Evolutionary conservation across 2,113 vertebrate species (phyloP), one percentile per base, ranked within the genome.

Genomic region (Pseudopodoces humilis): DNA sequence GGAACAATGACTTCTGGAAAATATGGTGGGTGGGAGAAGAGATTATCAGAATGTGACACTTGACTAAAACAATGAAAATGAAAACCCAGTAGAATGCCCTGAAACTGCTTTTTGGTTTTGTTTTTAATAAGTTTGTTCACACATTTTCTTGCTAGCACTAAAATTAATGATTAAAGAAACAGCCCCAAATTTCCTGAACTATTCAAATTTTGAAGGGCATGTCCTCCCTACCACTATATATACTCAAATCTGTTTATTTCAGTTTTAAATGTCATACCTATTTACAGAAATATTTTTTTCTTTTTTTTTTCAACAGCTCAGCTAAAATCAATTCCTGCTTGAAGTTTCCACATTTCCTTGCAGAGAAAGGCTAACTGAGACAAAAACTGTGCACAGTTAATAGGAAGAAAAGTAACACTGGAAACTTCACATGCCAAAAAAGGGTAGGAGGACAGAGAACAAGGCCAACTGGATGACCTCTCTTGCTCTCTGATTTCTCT

Each of bases 1-100:
- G 60, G 14, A 95, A 78, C 64, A 75, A 68, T 41, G 50, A 67
- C 43, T 88, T 86, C 92, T 88, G 77, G 44, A 95, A 95, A 96
- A 81, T 41, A 71, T 0, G 20, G 68, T 68, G 52, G 56, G 83
- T 60, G n/a, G 83, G 71, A 88, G n/a, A 88, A 90, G 30, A 86
- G 68, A 64, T 71, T 63, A 83, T 56, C 64, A 92, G 47, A 86
- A 86, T 49, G 5, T 71, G 25, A 64, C 67, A 52, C 64, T 90
- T 81, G 44, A 86, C 60, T 83, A 31, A 81, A 95, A 86, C n/a
- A 94, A 92, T 37, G 53, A 86, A 75, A 90, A 90, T 22, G 22
- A 46, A 82, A 90, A 81, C 31, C n/a, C 25, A 31, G 41, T 35
- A 37, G 15, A 81, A 68, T 20, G 10, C 24, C 49, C 72, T 35